Evolutionary conservation across 2,888 invertebrate species (phyloP).

Genomic region (Campaea margaritaria): DNA sequence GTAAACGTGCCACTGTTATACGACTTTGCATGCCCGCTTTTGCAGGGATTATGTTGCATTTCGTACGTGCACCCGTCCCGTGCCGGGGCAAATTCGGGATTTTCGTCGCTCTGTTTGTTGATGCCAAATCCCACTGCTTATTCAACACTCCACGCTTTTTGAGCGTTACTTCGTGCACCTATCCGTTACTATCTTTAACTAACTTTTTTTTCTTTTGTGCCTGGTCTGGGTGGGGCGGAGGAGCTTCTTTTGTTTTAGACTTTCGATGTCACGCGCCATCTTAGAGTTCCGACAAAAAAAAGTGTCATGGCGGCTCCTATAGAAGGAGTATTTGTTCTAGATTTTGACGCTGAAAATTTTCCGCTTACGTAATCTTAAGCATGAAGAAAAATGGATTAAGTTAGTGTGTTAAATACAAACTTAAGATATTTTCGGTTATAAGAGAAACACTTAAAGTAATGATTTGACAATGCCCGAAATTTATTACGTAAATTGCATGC

Average conservation of each 20-base stretch:
- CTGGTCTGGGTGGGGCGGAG: conserved; percentile 73
- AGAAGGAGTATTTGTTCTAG: conserved; percentile 60
- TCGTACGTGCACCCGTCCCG: conserved; percentile 43
- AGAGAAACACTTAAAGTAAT: too few relatives aligned
- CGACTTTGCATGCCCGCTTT: conserved; percentile 79
- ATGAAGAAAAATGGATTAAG: background rate
- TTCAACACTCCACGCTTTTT: conserved; percentile 46
- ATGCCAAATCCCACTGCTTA: conserved; percentile 57
- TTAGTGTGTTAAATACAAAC: background rate
- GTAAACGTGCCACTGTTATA: conserved; percentile 80
- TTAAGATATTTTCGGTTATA: too few relatives aligned
- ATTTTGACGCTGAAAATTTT: conserved; percentile 42
- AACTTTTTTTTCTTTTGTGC: conserved; percentile 46
- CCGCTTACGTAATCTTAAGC: conserved; percentile 30
- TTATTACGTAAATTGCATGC: too few relatives aligned
- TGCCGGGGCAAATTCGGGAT: conserved; percentile 61
- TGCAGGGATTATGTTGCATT: conserved; percentile 70
- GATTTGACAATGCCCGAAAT: too few relatives aligned
- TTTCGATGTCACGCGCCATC: conserved; percentile 76
- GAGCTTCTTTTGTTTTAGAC: conserved; percentile 81
- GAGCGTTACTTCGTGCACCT: conserved; percentile 33
- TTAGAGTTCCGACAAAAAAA: conserved; percentile 80
- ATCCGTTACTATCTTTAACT: conserved; percentile 35
- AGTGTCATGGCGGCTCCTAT: conserved; percentile 78
- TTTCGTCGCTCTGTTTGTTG: conserved; percentile 61